phyloP scores from a whole-genome alignment of 2,888 invertebrate species.

The Sinelater perroti region DNA sequence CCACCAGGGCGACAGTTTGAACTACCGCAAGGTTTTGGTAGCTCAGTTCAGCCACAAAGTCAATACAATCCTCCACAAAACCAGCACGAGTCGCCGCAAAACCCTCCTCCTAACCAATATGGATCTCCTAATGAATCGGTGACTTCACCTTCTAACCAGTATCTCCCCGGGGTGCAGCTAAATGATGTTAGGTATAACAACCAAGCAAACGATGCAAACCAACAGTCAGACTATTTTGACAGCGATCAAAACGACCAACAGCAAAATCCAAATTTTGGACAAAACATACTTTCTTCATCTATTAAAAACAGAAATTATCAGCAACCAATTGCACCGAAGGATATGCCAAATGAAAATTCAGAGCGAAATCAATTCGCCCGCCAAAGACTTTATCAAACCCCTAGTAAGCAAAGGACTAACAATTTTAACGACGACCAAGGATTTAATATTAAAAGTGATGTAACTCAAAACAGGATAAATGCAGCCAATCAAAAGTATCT shows the following conservation, averaged over 20 bases:
- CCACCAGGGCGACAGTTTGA: conserved; percentile 34
- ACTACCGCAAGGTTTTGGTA: conserved; percentile 20
- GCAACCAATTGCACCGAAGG: no score
- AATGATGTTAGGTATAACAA: background rate
- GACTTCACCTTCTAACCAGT: conserved; percentile 6
- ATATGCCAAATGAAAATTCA: background rate
- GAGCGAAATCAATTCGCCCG: background rate
- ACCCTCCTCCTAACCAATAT: conserved; percentile 8
- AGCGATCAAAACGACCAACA: conserved; percentile 1
- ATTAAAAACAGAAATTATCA: no score
- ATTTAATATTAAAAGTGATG: background rate
- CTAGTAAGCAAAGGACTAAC: background rate
- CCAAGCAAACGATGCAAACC: background rate
- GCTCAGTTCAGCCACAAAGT: background rate
- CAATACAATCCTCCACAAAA: conserved; percentile 17
- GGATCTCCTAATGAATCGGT: background rate
- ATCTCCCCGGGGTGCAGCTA: background rate
- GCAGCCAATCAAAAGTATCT: conserved; percentile 19
- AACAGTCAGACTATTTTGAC: no score
- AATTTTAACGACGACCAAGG: background rate
- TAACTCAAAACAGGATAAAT: no score
- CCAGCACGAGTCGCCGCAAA: background rate
- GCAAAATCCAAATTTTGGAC: no score
- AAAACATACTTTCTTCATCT: no score
- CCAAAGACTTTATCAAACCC: background rate